Evolutionary conservation across 1,140 invertebrate species (phyloP), one percentile per base, ranked within the genome.

Genomic region (Drosophila arizonae): DNA sequence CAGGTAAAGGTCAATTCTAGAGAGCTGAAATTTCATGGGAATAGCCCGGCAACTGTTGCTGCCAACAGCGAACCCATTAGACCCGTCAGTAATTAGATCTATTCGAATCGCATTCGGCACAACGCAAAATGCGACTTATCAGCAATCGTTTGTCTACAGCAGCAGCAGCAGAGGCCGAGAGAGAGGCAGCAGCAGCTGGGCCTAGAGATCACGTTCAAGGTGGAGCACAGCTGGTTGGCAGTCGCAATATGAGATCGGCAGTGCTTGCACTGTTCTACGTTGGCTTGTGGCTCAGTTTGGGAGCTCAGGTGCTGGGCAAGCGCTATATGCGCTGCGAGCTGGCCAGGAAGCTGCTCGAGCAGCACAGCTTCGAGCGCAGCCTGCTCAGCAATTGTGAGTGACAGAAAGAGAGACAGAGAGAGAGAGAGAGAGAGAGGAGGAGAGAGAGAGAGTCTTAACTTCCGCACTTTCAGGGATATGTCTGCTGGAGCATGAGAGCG

Each of bases 401-500:
- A 17, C 15, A 9, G 33, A 33, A 1, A 33, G 33, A 33, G 30
- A 33, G 30, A 33, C 4, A 33, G 30, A 33, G 30, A 33, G 30
- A 33, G 30, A 33, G 33, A 33, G 33, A 9, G 33, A 33, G 33
- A 33, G 33, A 33, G 33, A 33, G n/a, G n/a, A n/a, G n/a, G 6
- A 33, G 33, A 33, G 33, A 0, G 33, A 1, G 33, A 33, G 33
- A 33, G 33, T 2, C 6, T n/a, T 13, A 17, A 15, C 3, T 21
- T 46, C 43, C 6, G 6, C 17, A 46, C 17, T 46, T 46, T 46
- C 91, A 95, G 95, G 95, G 94, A 93, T 96, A 4, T 96, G 95
- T 72, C 81, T 96, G 61, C 93, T 95, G 79, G 93, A 95, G 79
- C 94, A 93, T 79, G 95, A 95, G 55, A 96, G 95, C 78, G 93